A percentile compares a stretch with the other conserved stretches of the same genome.
Conservation (phyloP, 2,113 vertebrate genomes). For the Pheucticus melanocephalus region DNA sequence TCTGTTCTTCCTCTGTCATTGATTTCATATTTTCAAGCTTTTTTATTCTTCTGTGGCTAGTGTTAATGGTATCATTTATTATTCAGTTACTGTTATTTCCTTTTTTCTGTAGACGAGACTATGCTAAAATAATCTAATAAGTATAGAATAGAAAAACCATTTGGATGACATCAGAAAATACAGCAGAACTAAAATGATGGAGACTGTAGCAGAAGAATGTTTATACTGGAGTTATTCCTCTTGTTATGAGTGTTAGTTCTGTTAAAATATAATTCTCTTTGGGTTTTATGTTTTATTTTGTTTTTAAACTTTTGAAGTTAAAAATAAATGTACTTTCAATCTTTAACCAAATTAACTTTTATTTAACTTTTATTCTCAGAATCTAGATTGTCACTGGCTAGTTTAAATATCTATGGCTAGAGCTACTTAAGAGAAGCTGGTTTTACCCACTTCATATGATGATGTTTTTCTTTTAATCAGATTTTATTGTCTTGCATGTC, state of each 20-base stretch:
- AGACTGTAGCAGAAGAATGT: neutral
- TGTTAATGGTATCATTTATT: neutral
- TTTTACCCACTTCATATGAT: neutral
- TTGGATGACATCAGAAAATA: constrained; percentile 12
- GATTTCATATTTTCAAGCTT: neutral
- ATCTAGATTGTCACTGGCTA: neutral
- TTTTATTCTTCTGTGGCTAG: neutral
- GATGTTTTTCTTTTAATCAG: neutral
- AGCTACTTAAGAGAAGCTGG: neutral
- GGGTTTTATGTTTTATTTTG: neutral
- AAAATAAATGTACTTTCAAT: neutral
- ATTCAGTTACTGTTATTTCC: neutral
- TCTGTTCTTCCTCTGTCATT: neutral
- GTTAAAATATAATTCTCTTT: neutral
- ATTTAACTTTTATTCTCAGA: neutral
- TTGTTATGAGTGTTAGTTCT: neutral
- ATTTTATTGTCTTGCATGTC: neutral
- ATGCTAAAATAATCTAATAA: neutral
- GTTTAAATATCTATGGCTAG: neutral
- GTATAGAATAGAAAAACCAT: neutral
- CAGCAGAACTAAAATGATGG: neutral
- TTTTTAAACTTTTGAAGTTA: neutral
- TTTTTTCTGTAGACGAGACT: neutral
- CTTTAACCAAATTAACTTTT: neutral
- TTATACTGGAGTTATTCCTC: neutral